Base-by-base conservation (phyloP, 2,888 invertebrate genomes). In the Platycheirus rosarum region DNA sequence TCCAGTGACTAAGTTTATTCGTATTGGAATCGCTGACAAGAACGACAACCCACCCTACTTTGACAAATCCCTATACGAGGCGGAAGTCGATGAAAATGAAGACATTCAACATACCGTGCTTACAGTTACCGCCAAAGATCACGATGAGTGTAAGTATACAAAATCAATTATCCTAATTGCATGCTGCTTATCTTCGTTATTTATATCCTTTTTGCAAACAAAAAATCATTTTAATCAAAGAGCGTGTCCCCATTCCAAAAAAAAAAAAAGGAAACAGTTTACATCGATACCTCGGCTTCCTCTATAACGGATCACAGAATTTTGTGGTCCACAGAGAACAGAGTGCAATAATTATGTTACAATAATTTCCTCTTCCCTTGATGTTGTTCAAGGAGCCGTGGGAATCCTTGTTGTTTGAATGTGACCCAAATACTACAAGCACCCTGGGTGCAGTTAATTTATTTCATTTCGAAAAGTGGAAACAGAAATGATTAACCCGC, bases 31-130 rank as follows among this genome's bases (percentile, higher is more conserved):
- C 90, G 97, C 97, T 87, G 99, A 99, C 93, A 98, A 98, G 93
- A 99, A 99, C 94, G 99, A 99, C 93, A 99, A 99, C 92, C 97
- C 98, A 84, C 99, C 99, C 85, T 97, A 97, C 92, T 99, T 99
- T 92, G 97, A 97, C 93, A 98, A 98, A 92, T 96, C 95, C 88
- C 93, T 97, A 88, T 98, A 98, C 92, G 97, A 97, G 92, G 98
- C 98, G 88, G 97, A 97, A 92, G 98, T 98, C 88, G 97, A 98
- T 92, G 98, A 98, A 91, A 98, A 98, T 93, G 97, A 98, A 91
- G 97, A 98, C 90, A 97, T 97, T 88, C 97, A 97, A 89, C 97
- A 98, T 91, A 97, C 98, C 84, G 97, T 98, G 55, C 96, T 98
- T 91, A 97, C 97, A 86, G 98, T 98, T 92, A 97, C 97, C 92